Percentiles rank a stretch among this genome's conserved stretches.
These are phyloP conservation scores for Sinocyclocheilus anophthalmus DNA, from an alignment of 2,113 vertebrate species.

Conservation along the genomic window DNA sequence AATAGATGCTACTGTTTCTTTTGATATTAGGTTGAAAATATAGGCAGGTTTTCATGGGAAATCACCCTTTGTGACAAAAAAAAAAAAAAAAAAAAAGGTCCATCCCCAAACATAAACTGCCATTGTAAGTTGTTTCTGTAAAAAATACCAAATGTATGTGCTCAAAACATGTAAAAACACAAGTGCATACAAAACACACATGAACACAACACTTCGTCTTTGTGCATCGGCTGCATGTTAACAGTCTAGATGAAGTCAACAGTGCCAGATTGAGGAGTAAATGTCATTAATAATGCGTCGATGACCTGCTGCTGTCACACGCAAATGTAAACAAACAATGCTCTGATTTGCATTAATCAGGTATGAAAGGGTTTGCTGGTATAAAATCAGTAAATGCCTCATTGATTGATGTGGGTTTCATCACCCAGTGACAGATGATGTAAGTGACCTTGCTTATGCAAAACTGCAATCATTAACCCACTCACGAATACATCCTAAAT, in stretches of 20 bases:
- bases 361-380: not conserved
- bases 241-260: slow-evolving; percentile 32
- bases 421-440: not conserved
- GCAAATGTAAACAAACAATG: slow-evolving; percentile 23
- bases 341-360: slow-evolving; percentile 13
- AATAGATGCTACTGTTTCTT: no score
- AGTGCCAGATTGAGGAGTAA: slow-evolving; percentile 34
- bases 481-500: not conserved
- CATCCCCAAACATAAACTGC: no score
- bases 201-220: not conserved
- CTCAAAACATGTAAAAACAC: not conserved
- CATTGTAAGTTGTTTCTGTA: no score
- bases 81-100: no score
- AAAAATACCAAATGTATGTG: not conserved
- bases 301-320: not conserved
- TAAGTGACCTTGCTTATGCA: slow-evolving; percentile 12
- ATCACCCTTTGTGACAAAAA: no score
- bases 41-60: no score
- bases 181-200: not conserved
- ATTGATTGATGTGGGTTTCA: slow-evolving; percentile 12
- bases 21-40: no score
- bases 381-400: not conserved
- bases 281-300: slow-evolving; percentile 46
- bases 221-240: slow-evolving; percentile 17
- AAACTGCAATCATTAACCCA: not conserved